Evolutionary conservation across 2,888 invertebrate species (phyloP).

Genomic region (Smittia aterrima): DNA sequence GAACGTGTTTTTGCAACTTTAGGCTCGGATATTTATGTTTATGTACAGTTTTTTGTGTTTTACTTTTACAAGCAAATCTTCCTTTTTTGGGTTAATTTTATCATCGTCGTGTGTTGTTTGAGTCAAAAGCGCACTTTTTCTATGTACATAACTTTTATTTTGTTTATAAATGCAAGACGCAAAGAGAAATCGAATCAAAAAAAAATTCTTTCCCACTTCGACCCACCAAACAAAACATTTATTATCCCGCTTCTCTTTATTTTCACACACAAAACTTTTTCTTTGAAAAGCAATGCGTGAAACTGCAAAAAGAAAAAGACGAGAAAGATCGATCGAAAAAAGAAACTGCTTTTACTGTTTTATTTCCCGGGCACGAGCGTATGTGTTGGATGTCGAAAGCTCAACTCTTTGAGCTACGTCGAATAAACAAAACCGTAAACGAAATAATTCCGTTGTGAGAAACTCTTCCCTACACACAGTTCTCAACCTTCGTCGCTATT

Average conservation of each 20-base stretch:
- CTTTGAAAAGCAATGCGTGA: neutral
- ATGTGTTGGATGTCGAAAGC: conserved; percentile 53
- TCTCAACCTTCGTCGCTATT: conserved; percentile 72
- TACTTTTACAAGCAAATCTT: conserved; percentile 48
- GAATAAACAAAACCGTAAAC: neutral
- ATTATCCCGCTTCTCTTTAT: neutral
- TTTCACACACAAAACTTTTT: conserved; percentile 4
- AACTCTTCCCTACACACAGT: conserved; percentile 80
- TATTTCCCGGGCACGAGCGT: conserved; percentile 54
- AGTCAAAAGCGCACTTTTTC: neutral
- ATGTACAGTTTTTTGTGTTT: conserved; percentile 45
- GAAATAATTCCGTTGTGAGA: conserved; percentile 61
- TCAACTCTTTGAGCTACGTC: conserved; percentile 14
- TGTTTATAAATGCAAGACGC: neutral
- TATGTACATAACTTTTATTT: conserved; percentile 8
- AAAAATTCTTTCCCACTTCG: neutral
- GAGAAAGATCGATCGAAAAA: neutral
- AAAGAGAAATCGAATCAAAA: neutral
- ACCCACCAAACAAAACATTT: neutral
- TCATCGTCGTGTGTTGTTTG: neutral
- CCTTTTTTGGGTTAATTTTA: conserved; percentile 1
- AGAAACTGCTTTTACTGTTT: conserved; percentile 32
- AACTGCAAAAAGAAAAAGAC: neutral
- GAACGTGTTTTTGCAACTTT: conserved; percentile 49
- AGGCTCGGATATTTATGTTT: conserved; percentile 44